A percentile compares a stretch with the other conserved stretches of the same genome.
These are phyloP conservation scores for Argynnis bischoffii DNA, from an alignment of 2,888 invertebrate genomes.

Conservation along the genomic window DNA sequence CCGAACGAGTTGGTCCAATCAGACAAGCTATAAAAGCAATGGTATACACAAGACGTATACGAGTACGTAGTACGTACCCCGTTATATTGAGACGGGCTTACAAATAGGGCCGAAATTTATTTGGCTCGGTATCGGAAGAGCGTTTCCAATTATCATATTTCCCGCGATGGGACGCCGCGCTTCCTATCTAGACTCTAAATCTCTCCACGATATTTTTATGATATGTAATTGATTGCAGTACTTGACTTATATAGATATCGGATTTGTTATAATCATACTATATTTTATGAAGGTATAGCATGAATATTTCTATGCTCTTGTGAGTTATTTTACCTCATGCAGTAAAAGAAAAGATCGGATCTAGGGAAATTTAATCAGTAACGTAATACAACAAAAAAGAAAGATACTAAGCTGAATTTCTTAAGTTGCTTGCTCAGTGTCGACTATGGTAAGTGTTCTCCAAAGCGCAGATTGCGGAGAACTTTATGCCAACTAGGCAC, in stretches of 20 bases:
- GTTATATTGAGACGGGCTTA: conserved; percentile 48
- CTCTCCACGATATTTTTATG: conserved; percentile 70
- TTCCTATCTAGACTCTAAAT: conserved; percentile 56
- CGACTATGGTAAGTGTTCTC: conserved; percentile 16
- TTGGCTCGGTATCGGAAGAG: conserved; percentile 57
- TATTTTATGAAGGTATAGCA: neutral
- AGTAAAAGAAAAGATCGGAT: conserved; percentile 6
- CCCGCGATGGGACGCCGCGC: conserved; percentile 59
- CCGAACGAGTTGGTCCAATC: conserved; percentile 35
- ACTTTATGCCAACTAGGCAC: conserved; percentile 15
- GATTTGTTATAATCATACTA: neutral
- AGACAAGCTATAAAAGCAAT: conserved; percentile 31
- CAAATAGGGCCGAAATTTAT: conserved; percentile 74
- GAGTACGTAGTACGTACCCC: conserved; percentile 15
- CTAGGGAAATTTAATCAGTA: conserved; percentile 19
- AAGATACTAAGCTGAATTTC: conserved; percentile 36
- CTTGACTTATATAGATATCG: conserved; percentile 9
- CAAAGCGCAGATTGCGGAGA: conserved; percentile 18
- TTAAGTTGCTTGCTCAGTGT: conserved; percentile 58
- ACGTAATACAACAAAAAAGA: conserved; percentile 23
- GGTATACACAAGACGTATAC: conserved; percentile 22
- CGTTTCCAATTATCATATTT: conserved; percentile 80
- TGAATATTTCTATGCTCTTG: neutral
- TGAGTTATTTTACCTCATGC: neutral
- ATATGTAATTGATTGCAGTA: conserved; percentile 62